Conservation (phyloP, 2,888 invertebrate genomes). For the Scaptomyza caliginosa region DNA sequence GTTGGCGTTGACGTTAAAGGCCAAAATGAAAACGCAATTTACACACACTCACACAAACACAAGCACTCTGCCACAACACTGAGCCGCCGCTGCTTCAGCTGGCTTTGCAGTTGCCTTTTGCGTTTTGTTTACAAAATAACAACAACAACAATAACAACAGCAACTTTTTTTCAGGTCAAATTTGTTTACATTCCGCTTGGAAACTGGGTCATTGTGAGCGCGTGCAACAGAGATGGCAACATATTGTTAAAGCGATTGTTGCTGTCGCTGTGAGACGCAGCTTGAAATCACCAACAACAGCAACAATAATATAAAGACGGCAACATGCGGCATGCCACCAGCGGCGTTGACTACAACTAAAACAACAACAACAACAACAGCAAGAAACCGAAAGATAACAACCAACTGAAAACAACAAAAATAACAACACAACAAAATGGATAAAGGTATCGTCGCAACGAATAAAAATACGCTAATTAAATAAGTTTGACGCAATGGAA, state of each 20-base stretch:
- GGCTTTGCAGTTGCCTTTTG: slow-evolving; percentile 50
- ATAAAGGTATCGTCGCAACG: slow-evolving; percentile 3
- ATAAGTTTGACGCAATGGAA: neutral
- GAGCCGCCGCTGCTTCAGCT: slow-evolving; percentile 52
- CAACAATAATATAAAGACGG: slow-evolving; percentile 23
- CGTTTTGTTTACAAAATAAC: slow-evolving; percentile 79
- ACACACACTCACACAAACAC: slow-evolving; percentile 26
- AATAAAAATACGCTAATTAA: slow-evolving; percentile 28
- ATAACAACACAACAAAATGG: slow-evolving; percentile 15
- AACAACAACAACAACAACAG: slow-evolving; percentile 31
- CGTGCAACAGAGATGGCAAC: slow-evolving; percentile 55
- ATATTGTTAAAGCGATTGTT: slow-evolving; percentile 48
- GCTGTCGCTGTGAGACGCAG: slow-evolving; percentile 54
- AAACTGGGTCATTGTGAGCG: slow-evolving; percentile 82
- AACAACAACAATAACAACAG: slow-evolving; percentile 64
- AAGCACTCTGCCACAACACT: slow-evolving; percentile 29
- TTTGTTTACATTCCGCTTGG: slow-evolving; percentile 82
- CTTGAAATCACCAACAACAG: slow-evolving; percentile 58
- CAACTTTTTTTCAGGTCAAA: slow-evolving; percentile 80
- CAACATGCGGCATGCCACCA: slow-evolving; percentile 68
- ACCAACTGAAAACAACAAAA: slow-evolving; percentile 24
- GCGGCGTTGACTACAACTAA: slow-evolving; percentile 40
- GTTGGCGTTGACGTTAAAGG: slow-evolving; percentile 55
- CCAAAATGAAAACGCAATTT: slow-evolving; percentile 69
- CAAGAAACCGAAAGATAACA: slow-evolving; percentile 39